Conservation (phyloP, 2,113 vertebrate genomes). For the Plestiodon gilberti region DNA sequence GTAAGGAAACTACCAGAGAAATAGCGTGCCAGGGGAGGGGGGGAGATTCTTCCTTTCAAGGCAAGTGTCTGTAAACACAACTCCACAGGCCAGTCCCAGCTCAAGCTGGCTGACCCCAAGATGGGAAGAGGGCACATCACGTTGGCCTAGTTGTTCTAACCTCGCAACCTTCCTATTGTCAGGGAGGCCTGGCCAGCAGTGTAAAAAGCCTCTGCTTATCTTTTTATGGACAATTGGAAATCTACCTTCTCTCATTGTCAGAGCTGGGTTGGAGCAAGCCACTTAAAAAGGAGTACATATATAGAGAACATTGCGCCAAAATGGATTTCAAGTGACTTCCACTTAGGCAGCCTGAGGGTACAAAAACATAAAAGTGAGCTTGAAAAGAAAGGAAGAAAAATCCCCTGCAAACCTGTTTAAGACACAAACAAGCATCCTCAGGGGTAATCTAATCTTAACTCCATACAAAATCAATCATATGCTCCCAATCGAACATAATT, state of each 20-base stretch:
- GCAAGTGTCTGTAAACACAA: conserved; percentile 78
- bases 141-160: conserved; percentile 81
- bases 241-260: conserved; percentile 37
- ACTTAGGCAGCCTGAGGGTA: not conserved
- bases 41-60: conserved; percentile 42
- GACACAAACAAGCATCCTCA: not conserved
- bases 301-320: conserved; percentile 1
- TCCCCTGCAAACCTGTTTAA: not conserved
- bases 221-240: conserved; percentile 53
- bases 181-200: conserved; percentile 45
- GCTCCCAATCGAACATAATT: too few species aligned
- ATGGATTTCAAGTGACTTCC: not conserved
- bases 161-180: conserved; percentile 74
- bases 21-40: not conserved
- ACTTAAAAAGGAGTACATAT: not conserved
- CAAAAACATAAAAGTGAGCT: not conserved
- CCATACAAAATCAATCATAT: not conserved
- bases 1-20: not conserved
- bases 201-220: conserved; percentile 54
- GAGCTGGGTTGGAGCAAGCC: not conserved
- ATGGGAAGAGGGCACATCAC: conserved; percentile 78
- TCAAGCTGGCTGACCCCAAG: conserved; percentile 71
- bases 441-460: not conserved
- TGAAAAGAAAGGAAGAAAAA: not conserved
- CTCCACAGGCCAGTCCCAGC: conserved; percentile 44